Base-by-base conservation (phyloP, 2,797 vertebrate genomes). In the Gadopsis bispinosus region DNA sequence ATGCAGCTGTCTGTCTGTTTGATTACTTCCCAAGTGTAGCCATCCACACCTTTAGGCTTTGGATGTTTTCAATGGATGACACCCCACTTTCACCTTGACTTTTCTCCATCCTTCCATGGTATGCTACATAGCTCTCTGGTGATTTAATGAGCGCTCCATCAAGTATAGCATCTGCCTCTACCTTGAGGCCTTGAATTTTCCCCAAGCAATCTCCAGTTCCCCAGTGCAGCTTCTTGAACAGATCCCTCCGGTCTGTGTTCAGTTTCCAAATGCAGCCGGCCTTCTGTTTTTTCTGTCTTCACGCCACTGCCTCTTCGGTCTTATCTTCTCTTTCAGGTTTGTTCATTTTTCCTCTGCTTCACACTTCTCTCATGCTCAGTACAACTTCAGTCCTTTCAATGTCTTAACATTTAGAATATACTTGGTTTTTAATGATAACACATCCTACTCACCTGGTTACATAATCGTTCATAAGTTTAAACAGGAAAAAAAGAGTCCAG, bases 171-270 rank as follows among this genome's bases (percentile, higher is more conserved):
- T 86, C 87, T 78, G 76, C 70, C 63, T 87, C 54, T 89, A 85
- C 75, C 89, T 90, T 13, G 45, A 88, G 86, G 88, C 73, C 76
- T 83, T 66, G 65, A 51, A 65, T 76, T 79, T 81, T 80, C 87
- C 88, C 79, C 62, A 48, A 81, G 85, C 84, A 77, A 79, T 87
- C 74, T 87, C 55, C 73, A 73, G 67, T 62, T 91, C 83, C 88
- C 80, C 41, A 37, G 73, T 69, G 66, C 48, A 79, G 67, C 70
- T 22, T 71, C 73, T 79, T 54, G 56, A 83, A 75, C 45, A 73
- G 54, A 83, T 86, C 86, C 73, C 83, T 26, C 51, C 41, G 54
- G 69, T 88, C 71, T 74, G 20, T 71, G 80, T 48, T 84, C 29
- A 22, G 33, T 80, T 81, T 84, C 63, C 48, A 74, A 83, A 83